Conservation (phyloP, 2,888 invertebrate species). For the Mylabris sibirica region DNA sequence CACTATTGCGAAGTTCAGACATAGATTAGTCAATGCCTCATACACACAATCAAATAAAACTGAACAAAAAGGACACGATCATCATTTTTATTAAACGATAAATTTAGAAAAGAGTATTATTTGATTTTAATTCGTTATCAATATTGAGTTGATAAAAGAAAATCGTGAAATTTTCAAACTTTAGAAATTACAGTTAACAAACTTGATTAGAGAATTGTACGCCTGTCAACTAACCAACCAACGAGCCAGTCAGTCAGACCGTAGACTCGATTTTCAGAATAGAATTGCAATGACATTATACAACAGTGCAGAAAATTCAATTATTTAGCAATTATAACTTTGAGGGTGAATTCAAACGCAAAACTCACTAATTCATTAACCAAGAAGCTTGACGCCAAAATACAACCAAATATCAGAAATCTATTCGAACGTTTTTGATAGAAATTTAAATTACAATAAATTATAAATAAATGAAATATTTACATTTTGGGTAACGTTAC, state of each 20-base stretch:
- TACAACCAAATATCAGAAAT: conserved; percentile 6
- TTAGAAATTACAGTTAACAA: background rate
- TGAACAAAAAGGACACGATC: conserved; percentile 15
- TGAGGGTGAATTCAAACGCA: conserved; percentile 44
- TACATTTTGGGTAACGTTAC: background rate
- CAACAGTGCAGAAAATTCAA: conserved; percentile 55
- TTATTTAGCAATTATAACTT: conserved; percentile 59
- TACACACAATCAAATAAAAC: conserved; percentile 28
- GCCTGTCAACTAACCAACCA: background rate
- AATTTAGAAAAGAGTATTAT: background rate
- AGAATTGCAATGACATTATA: conserved; percentile 49
- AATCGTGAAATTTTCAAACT: background rate
- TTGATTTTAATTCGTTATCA: background rate
- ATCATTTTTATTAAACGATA: conserved; percentile 32
- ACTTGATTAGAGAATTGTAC: conserved; percentile 12
- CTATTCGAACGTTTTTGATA: background rate
- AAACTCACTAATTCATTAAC: conserved; percentile 19
- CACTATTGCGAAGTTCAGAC: conserved; percentile 27
- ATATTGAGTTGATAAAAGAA: background rate
- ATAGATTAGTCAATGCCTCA: conserved; percentile 47
- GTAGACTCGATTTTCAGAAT: conserved; percentile 10
- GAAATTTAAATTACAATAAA: background rate
- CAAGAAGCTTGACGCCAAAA: background rate
- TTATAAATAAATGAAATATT: background rate
- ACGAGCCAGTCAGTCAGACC: background rate